Evolutionary conservation across 2,113 vertebrate genomes (phyloP), one percentile per base, ranked within the genome.

Genomic region (Anoplopoma fimbria): DNA sequence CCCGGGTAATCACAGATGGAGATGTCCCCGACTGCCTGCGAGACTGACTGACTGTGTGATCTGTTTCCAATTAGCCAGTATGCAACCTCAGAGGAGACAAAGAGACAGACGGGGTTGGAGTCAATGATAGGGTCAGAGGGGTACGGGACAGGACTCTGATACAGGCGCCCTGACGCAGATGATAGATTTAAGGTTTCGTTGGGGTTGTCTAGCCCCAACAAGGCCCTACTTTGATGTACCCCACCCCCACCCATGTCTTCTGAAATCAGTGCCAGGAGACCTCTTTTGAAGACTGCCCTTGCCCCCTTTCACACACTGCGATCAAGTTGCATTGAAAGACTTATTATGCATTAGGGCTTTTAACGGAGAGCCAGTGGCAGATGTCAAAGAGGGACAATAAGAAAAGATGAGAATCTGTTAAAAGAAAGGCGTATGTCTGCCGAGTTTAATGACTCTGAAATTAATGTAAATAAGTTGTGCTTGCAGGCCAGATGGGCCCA

Each of bases 161-260:
- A 49, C 71, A 40, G 84, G 81, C 74, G 77, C 92, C 92, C 87
- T 9, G 47, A 83, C 75, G 91, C 88, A 83, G 88, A 86, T 93
- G 92, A 92, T 91, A 86, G 90, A 93, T 93, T 91, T 85, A 88
- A 84, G 78, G 83, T 89, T 89, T 80, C 57, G n/a, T 40, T 77
- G 69, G 84, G 75, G 84, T 81, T 84, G 81, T 84, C 77, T 74
- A 42, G 80, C 73, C 87, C 81, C 81, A 87, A 85, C 79, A 83
- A 87, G 83, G 75, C 80, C 89, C 89, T 75, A 84, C 94, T 95
- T 95, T 96, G 93, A 95, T 94, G 91, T 94, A 75, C 53, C 61
- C 83, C 72, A 67, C 87, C 88, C 91, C 87, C 85, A 75, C 75
- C 65, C 74, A 55, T 76, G 89, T 91, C 82, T 77, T 27, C 64